A percentile compares a stretch with the other conserved stretches of the same genome.
Conservation (phyloP, 2,113 vertebrate genomes). For the Chamaea fasciata region DNA sequence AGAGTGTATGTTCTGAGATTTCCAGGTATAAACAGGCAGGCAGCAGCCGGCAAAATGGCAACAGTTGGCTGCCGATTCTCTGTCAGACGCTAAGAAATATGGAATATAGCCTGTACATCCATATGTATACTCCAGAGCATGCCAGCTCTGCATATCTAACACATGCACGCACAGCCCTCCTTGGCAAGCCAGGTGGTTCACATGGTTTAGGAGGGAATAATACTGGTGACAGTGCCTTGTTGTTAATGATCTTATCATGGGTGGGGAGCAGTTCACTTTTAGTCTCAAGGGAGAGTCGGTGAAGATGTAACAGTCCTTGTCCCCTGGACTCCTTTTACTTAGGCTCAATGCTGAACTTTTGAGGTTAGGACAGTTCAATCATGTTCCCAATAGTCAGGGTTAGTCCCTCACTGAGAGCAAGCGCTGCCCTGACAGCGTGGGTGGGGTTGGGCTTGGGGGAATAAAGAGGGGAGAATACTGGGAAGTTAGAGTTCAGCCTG, state of each 20-base stretch:
- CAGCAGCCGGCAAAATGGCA: background rate
- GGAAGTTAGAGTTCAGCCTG: background rate
- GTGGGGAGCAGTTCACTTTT: background rate
- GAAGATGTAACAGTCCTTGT: background rate
- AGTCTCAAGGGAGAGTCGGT: background rate
- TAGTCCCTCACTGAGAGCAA: background rate
- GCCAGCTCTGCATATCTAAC: background rate
- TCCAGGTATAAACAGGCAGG: background rate
- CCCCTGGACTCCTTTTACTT: background rate
- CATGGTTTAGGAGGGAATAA: background rate
- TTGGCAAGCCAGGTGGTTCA: background rate
- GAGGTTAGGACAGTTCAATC: background rate
- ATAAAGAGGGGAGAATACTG: background rate
- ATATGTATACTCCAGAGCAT: background rate
- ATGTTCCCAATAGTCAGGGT: background rate
- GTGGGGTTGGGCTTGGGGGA: rapidly evolving
- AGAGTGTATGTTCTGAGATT: background rate
- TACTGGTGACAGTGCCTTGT: background rate
- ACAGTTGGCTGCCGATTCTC: background rate
- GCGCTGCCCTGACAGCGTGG: background rate
- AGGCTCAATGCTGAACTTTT: rapidly evolving
- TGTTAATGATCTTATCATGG: background rate
- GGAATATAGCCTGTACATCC: background rate
- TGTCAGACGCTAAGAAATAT: background rate
- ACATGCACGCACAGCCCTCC: rapidly evolving